Base-by-base conservation (phyloP, 2,888 invertebrate species). In the Tillus elongatus region DNA sequence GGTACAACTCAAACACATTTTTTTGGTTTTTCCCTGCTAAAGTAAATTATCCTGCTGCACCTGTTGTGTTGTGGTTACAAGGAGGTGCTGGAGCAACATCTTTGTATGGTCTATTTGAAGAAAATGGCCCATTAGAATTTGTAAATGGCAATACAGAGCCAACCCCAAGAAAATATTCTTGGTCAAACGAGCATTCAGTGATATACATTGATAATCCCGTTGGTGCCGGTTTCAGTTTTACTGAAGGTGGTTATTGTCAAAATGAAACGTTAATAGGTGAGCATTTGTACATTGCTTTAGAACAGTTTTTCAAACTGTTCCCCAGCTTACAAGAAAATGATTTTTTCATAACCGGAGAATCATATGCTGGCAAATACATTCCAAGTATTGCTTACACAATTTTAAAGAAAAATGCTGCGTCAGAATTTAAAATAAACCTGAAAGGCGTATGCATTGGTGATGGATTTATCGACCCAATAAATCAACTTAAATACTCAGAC, bases 201-300 rank as follows among this genome's bases (percentile, higher is more conserved):
- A 71, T 92, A 32, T 92, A 85, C 58, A 82, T 92, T 37, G 92
- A 92, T 57, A 91, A 89, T 61, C 92, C 92, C 0, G 91, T 87
- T 1, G 89, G 90, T 1, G 83, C 89, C 1, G 92, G 92, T 0
- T 92, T 82, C 59, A 91, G 90, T 63, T 91, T 87, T 54, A 88
- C 91, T 0, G 74, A 78, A 1, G 70, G 60, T 35, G 90, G 91
- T 0, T 90, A 83, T 61, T 83, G 84, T 3, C 73, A 66, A 2
- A 80, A 85, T 58, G 79, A 91, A 61, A 74, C 72, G 0, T 78
- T 82, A 56, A 84, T 91, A 1, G 89, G 82, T 0, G 72, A 75
- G 33, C 80, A 91, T 57, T 60, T 92, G 2, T 82, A 87, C 54
- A 71, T 73, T 36, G 81, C 82, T 0, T 51, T 90, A 2, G 63